Percentiles rank a stretch among this genome's conserved stretches.
These are phyloP conservation scores for Brachionus paranguensis DNA, from an alignment of 1,140 invertebrate species.

Conservation along the genomic window DNA sequence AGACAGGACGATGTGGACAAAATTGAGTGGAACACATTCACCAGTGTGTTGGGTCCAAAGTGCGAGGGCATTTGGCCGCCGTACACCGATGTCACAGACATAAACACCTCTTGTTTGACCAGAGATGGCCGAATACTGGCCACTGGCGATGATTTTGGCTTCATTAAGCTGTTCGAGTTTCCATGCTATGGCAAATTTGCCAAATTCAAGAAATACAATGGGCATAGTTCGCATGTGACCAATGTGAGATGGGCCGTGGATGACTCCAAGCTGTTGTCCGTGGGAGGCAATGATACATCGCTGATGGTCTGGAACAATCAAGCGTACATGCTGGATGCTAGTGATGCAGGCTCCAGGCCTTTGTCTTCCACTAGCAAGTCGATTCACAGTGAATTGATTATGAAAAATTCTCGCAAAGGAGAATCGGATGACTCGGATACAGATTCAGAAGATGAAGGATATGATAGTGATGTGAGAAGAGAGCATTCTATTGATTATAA, in stretches of 20 bases:
- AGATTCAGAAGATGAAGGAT: slow-evolving; percentile 55
- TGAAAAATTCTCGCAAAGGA: slow-evolving; percentile 42
- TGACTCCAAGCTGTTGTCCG: slow-evolving; percentile 49
- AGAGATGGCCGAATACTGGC: slow-evolving; percentile 49
- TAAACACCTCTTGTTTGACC: slow-evolving; percentile 50
- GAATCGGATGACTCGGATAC: slow-evolving; percentile 55
- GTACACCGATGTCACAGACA: slow-evolving; percentile 55
- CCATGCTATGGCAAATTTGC: slow-evolving; percentile 54
- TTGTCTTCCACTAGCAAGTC: not conserved
- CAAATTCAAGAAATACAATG: slow-evolving; percentile 56
- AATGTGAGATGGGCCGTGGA: slow-evolving; percentile 51
- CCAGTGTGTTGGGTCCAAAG: slow-evolving; percentile 51
- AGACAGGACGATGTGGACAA: slow-evolving; percentile 50
- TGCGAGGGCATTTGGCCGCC: slow-evolving; percentile 56
- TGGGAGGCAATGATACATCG: slow-evolving; percentile 54
- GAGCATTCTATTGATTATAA: slow-evolving; percentile 55
- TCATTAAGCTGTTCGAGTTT: slow-evolving; percentile 55
- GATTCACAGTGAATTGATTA: not conserved
- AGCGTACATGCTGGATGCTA: not conserved
- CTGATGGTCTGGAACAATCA: slow-evolving; percentile 53
- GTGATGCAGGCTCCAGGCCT: not conserved
- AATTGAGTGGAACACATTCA: slow-evolving; percentile 52
- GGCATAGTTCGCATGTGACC: slow-evolving; percentile 56
- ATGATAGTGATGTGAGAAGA: slow-evolving; percentile 55
- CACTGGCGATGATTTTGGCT: slow-evolving; percentile 55